Evolutionary conservation across 2,797 vertebrate genomes (phyloP).

Genomic region (Silurus aristotelis): DNA sequence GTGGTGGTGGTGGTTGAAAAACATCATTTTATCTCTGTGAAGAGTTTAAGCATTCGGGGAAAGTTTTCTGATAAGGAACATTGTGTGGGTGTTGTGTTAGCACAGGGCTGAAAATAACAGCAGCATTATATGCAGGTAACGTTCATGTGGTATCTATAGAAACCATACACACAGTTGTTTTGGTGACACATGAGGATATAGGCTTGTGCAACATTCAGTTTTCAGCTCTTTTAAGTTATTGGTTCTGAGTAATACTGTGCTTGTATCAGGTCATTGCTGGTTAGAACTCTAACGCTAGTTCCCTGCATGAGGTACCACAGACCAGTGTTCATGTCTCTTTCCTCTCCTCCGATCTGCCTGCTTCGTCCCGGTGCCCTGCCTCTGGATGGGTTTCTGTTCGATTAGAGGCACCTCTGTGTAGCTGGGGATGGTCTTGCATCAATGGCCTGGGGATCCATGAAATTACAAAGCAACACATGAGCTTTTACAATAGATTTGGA

Average conservation of each 20-base stretch:
- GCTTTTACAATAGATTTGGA: no score
- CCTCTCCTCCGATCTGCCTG: no score
- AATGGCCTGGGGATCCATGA: no score
- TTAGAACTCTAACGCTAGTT: background rate
- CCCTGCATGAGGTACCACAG: background rate
- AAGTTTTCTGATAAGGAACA: background rate
- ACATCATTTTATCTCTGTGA: background rate
- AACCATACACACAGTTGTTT: background rate
- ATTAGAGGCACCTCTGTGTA: no score
- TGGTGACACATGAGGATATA: background rate
- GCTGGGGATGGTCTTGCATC: no score
- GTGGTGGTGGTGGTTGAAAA: background rate
- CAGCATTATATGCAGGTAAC: background rate
- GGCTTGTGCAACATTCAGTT: background rate
- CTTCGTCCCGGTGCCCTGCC: no score
- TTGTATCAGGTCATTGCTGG: background rate
- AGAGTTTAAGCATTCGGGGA: background rate
- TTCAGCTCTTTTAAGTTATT: background rate
- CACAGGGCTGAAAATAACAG: conserved; percentile 8
- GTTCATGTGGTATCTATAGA: conserved; percentile 5
- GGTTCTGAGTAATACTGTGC: background rate
- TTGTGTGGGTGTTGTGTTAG: conserved; percentile 27
- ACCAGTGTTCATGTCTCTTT: no score
- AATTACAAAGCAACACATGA: no score
- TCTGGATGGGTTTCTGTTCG: no score